These are phyloP conservation scores for Sturnira hondurensis DNA, from an alignment of 2,113 vertebrate species.

Conservation along the genomic window DNA sequence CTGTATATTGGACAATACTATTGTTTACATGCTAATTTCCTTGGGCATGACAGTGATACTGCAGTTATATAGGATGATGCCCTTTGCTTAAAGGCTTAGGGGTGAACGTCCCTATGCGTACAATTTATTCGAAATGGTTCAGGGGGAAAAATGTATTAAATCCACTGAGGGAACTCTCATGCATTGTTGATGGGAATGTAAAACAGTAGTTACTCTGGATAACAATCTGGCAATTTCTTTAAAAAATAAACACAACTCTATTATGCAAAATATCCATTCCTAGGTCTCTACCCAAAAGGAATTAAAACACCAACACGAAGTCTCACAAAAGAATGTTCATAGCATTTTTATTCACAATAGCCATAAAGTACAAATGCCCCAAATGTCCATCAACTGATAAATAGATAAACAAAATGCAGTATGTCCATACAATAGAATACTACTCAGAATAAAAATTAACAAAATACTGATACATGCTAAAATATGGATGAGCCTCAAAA, in stretches of 20 bases:
- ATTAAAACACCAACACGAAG: not conserved
- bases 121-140: not conserved
- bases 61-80: not conserved
- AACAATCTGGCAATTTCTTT: not conserved
- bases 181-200: not conserved
- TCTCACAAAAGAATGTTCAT: not conserved
- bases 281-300: not conserved
- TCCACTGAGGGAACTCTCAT: not conserved
- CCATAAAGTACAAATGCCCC: not conserved
- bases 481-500: not conserved
- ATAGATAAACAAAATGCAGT: too few species aligned
- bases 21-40: not conserved
- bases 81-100: not conserved
- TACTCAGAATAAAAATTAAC: not conserved
- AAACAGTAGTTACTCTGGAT: not conserved
- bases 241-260: not conserved
- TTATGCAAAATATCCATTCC: not conserved
- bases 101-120: not conserved
- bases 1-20: not conserved
- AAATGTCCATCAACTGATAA: not conserved
- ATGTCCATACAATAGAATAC: not conserved
- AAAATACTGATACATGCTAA: not conserved
- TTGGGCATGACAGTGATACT: not conserved
- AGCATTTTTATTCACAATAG: not conserved
- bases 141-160: not conserved